Evolutionary conservation across 2,113 vertebrate species (phyloP), one percentile per base, ranked within the genome.

Genomic region (Callopanchax toddi): DNA sequence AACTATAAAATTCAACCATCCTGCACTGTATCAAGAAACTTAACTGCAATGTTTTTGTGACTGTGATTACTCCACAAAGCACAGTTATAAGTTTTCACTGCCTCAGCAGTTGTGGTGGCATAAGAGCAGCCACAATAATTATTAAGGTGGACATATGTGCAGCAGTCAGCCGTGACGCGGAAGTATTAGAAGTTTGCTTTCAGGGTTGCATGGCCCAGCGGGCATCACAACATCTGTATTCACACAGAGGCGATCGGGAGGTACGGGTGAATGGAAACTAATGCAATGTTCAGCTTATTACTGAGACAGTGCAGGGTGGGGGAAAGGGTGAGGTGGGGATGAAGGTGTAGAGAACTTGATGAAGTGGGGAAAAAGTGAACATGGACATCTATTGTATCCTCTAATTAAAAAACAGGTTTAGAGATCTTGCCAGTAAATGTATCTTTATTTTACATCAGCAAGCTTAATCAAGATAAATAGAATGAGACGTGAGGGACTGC

Each of bases 221-320:
- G 67, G 46, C 60, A 21, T 61, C 18, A 20, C 68, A 42, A 68
- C 73, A 58, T 60, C 59, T 18, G 0, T 10, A 72, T 75, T 84
- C 77, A 79, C 64, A 36, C 74, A 71, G 67, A 61, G 71, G 57
- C 83, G 79, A 84, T 84, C 82, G 71, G 85, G 75, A 42, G 71
- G 20, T 59, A 51, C 1, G 71, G 69, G 77, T 88, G 86, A 88
- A 88, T 86, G 71, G 75, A 86, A 79, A 85, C 77, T 80, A 81
- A 78, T 83, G 79, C 84, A 86, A 43, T 66, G 83, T 82, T 89
- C 82, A 68, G 78, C 78, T 75, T 82, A 82, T 87, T 85, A 77
- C 32, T 18, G 72, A 73, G 52, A 67, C 45, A 25, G 52, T 39
- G 51, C 56, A 20, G 26, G 43, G 58, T 1, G 32, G 40, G 55